Percentiles rank a stretch among this genome's conserved stretches.
These are phyloP conservation scores for Podarcis muralis DNA, from an alignment of 2,113 vertebrate species.

Conservation along the genomic window DNA sequence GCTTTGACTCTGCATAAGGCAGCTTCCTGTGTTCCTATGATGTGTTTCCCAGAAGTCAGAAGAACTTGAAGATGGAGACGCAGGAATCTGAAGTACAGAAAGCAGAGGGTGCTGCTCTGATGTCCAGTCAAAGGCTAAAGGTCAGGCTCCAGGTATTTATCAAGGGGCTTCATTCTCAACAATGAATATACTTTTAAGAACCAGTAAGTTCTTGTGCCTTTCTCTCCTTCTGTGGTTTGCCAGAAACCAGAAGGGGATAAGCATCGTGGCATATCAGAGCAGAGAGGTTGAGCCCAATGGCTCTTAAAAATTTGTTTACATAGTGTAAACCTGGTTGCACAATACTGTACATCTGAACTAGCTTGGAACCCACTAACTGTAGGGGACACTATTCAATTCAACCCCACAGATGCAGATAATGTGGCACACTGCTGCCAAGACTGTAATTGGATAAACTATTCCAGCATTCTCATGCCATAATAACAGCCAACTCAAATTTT, in stretches of 20 bases:
- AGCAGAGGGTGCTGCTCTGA: neutral
- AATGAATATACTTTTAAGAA: neutral
- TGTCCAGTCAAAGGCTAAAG: neutral
- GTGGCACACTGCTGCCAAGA: neutral
- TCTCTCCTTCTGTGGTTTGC: neutral
- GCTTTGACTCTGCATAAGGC: too few species aligned
- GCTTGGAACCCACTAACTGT: neutral
- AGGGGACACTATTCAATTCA: neutral
- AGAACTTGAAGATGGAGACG: neutral
- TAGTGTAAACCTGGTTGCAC: neutral
- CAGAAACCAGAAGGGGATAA: too few species aligned
- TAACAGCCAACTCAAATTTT: neutral
- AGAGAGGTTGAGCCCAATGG: neutral
- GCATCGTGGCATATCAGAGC: neutral
- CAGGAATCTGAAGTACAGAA: neutral
- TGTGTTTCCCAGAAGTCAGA: neutral
- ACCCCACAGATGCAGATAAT: neutral
- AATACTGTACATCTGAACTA: neutral
- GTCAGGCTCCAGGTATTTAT: neutral
- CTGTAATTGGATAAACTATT: neutral
- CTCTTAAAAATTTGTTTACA: neutral
- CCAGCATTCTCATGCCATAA: neutral
- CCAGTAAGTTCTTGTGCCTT: neutral
- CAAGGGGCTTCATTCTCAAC: neutral
- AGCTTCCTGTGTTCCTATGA: too few species aligned